Base-by-base conservation (phyloP, 2,888 invertebrate species). In the Cabera pusaria region DNA sequence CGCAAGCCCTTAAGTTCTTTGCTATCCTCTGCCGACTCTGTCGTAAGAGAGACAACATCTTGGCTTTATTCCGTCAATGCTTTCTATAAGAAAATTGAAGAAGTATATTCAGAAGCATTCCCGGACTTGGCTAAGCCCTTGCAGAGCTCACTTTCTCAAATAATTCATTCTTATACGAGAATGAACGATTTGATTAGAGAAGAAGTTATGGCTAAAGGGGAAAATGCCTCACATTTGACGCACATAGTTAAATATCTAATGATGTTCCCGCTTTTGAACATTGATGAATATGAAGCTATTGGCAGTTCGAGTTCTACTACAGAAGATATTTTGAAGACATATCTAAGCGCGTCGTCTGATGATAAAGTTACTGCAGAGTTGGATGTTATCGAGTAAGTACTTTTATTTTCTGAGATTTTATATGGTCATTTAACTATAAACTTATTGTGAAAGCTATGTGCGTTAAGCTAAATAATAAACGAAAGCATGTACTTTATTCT, bases 41-140 rank as follows among this genome's bases (percentile, higher is more conserved):
- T 74, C 0, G 52, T 88, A 0, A 82, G 79, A 52, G 86, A 91
- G 56, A 80, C 84, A 0, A 54, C 78, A 1, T 87, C 83, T 0
- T 91, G 91, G 90, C 67, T 90, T 12, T 74, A 83, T 44, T 92
- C 93, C 0, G 72, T 90, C 3, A 80, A 88, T 34, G 86, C 83
- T 17, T 93, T 93, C 61, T 83, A 89, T 21, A 85, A 84, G 27
- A 90, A 90, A 59, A 65, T 93, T 11, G 86, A 92, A 10, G 72
- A 61, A 1, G 74, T 72, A 0, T 94, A 92, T 64, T 80, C 90
- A 0, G 83, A 91, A 1, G 91, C 92, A n/a, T 97, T 96, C 65
- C 94, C 94, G 0, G 97, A 97, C 69, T 84, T 97, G 31, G 90
- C 94, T 0, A 90, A 92, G 42, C 96, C 96, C 0, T 77, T 97